Base-by-base conservation (phyloP, 2,113 vertebrate species). In the Toxotes chatareus region DNA sequence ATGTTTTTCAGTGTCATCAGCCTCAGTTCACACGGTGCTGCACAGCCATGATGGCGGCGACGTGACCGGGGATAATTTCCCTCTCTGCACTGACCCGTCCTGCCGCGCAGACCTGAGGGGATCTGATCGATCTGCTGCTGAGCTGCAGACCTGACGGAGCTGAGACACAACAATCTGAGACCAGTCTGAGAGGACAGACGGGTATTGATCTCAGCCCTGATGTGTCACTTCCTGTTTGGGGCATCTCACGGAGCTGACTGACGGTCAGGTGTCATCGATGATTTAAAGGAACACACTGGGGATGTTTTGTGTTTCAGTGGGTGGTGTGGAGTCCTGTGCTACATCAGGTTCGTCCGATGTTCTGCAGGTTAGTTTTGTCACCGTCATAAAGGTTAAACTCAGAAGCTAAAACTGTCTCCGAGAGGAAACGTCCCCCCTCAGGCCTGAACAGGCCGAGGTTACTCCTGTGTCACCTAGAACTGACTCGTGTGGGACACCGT, bases 141-240 rank as follows among this genome's bases (percentile, higher is more conserved):
- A 14, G 60, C 32, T 40, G 60, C 17, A 5, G 36, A 62, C 16
- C 21, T 55, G 32, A 44, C 5, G 46, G n/a, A 32, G 23, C 36
- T n/a, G 21, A 57, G 34, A 68, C 21, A 27, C 14, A 8, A 27
- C 27, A 27, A 27, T 1, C 64, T 16, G 23, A 49, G 12, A 65
- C 40, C 63, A 65, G 36, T 46, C 38, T 17, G 38, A 66, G 42
- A 46, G 7, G 31, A 61, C 61, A 40, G 34, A 40, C 10, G 7
- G 51, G 51, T 7, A 38, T 34, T 27, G 17, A 49, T 3, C 32
- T 71, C 16, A 17, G 40, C 5, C 14, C 49, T 38, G n/a, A 73
- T 5, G 16, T 66, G 40, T 66, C 73, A 71, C 36, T 63, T 79
- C 57, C 76, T 79, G 66, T 78, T 6, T 56, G n/a, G 2, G 31